These are phyloP conservation scores for Synanthedon andrenaeformis DNA, from an alignment of 2,888 invertebrate genomes.

Conservation along the genomic window DNA sequence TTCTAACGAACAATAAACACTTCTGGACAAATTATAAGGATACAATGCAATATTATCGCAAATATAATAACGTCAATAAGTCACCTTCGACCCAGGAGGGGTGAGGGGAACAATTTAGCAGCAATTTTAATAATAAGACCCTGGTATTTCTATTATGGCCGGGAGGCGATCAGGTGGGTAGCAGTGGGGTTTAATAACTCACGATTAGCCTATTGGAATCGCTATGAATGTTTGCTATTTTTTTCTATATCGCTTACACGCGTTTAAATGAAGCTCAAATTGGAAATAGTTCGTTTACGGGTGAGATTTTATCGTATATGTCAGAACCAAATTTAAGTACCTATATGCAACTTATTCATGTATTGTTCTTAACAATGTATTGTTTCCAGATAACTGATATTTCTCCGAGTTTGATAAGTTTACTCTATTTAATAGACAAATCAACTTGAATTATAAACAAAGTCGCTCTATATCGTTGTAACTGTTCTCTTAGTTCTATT, in stretches of 20 bases:
- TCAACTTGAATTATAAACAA: too few relatives aligned
- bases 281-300: conserved; percentile 37
- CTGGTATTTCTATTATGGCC: conserved; percentile 69
- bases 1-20: too few relatives aligned
- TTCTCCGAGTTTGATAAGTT: too few relatives aligned
- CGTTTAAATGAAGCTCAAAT: conserved; percentile 42
- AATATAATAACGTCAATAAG: conserved; percentile 19
- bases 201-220: conserved; percentile 69
- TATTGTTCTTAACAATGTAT: too few relatives aligned
- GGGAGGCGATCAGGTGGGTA: conserved; percentile 65
- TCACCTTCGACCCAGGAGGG: conserved; percentile 51
- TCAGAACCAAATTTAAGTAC: background rate
- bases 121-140: conserved; percentile 72
- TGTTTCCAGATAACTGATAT: too few relatives aligned
- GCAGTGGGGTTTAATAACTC: conserved; percentile 66
- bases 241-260: conserved; percentile 55
- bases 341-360: background rate
- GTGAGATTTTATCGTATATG: background rate
- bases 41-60: conserved; percentile 1
- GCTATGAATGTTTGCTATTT: conserved; percentile 69
- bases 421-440: too few relatives aligned
- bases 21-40: too few relatives aligned
- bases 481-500: too few relatives aligned
- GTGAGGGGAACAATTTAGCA: conserved; percentile 65
- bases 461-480: too few relatives aligned